phyloP scores from a whole-genome alignment of 2,888 invertebrate species.

The Tortrix viridana region DNA sequence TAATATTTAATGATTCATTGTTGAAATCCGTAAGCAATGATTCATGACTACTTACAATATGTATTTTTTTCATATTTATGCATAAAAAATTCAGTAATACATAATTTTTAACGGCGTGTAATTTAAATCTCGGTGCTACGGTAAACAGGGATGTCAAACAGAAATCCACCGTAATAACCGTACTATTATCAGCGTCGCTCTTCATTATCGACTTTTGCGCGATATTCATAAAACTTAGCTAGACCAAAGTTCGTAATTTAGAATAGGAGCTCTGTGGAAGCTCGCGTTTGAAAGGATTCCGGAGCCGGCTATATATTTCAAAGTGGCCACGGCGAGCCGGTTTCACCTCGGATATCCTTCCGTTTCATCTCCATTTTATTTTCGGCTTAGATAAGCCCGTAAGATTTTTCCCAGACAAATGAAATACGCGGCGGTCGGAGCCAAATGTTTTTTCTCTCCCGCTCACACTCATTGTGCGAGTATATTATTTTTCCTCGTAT shows the following conservation, averaged over 20 bases:
- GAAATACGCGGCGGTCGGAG: conserved; percentile 53
- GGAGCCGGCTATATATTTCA: conserved; percentile 65
- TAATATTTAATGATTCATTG: too few relatives aligned
- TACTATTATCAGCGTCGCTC: not conserved
- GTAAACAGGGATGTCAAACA: not conserved
- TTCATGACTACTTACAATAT: too few relatives aligned
- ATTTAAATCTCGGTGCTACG: not conserved
- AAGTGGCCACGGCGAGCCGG: conserved; percentile 60
- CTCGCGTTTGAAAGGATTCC: conserved; percentile 53
- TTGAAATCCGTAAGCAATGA: too few relatives aligned
- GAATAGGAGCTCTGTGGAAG: conserved; percentile 49
- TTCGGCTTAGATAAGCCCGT: conserved; percentile 64
- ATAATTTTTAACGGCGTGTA: too few relatives aligned
- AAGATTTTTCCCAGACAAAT: conserved; percentile 65
- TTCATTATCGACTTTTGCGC: conserved; percentile 9
- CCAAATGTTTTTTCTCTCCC: conserved; percentile 52
- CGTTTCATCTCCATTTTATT: conserved; percentile 75
- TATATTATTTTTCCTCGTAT: conserved; percentile 34
- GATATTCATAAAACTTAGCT: conserved; percentile 37
- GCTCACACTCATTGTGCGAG: conserved; percentile 45
- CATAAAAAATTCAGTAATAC: too few relatives aligned
- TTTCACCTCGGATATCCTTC: conserved; percentile 66
- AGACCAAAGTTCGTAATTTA: conserved; percentile 51
- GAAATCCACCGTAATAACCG: not conserved
- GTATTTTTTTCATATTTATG: too few relatives aligned